Conservation (phyloP, 2,888 invertebrate species). For the Cantharis rufa region DNA sequence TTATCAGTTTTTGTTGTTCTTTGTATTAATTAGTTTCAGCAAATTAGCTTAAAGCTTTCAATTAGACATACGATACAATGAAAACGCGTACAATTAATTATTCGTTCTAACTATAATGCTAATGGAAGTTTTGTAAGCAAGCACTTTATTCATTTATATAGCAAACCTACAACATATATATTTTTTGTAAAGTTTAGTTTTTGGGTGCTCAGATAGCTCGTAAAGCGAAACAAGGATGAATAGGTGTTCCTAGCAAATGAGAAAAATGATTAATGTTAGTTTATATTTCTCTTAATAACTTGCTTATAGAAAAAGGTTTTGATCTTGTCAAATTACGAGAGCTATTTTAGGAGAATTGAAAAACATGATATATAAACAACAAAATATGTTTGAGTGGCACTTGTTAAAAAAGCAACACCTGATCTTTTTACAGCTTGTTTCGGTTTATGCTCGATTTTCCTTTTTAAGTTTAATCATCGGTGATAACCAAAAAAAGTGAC, state of each 20-base stretch:
- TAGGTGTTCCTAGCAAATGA: background rate
- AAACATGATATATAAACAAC: conserved; percentile 8
- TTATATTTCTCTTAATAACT: background rate
- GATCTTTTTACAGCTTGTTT: conserved; percentile 22
- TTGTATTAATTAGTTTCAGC: background rate
- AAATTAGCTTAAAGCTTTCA: background rate
- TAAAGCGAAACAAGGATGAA: background rate
- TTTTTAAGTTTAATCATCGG: conserved; percentile 24
- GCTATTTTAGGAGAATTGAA: conserved; percentile 15
- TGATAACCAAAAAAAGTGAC: conserved; percentile 8
- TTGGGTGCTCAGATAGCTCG: background rate
- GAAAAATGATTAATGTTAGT: background rate
- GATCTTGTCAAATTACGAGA: conserved; percentile 12
- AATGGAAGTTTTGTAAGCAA: background rate
- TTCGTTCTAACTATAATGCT: background rate
- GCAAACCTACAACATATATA: background rate
- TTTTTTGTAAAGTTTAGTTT: background rate
- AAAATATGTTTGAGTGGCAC: conserved; percentile 23
- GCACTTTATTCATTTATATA: background rate
- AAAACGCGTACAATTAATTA: background rate
- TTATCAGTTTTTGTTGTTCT: background rate
- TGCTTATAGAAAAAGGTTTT: background rate
- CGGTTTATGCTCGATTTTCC: conserved; percentile 14
- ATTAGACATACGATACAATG: conserved; percentile 2
- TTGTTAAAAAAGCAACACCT: conserved; percentile 26